These are phyloP conservation scores for Atherix ibis DNA, from an alignment of 2,888 invertebrate species.

Conservation along the genomic window DNA sequence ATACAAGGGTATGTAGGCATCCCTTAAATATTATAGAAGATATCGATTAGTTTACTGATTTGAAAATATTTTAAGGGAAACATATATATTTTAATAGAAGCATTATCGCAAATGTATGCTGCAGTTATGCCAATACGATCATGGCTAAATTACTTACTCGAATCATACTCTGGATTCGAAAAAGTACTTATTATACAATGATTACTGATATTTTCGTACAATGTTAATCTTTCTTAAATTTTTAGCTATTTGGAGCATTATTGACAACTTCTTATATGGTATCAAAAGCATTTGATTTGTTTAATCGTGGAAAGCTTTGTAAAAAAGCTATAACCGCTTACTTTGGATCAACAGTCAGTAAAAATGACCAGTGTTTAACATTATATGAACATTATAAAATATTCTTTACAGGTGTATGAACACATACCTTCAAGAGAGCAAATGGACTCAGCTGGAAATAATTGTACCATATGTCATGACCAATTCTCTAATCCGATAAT, in stretches of 20 bases:
- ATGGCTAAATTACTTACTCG: conserved; percentile 71
- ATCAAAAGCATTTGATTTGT: conserved; percentile 61
- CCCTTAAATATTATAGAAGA: not conserved
- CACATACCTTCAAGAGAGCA: conserved; percentile 71
- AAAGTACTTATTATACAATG: conserved; percentile 31
- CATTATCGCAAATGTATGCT: conserved; percentile 70
- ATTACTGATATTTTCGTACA: not conserved
- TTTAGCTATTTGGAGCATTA: conserved; percentile 51
- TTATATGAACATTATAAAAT: not conserved
- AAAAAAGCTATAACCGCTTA: conserved; percentile 56
- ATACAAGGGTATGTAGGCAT: conserved; percentile 53
- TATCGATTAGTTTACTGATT: conserved; percentile 3
- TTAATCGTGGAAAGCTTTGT: conserved; percentile 49
- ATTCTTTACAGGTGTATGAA: not conserved
- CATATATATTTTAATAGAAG: conserved; percentile 70
- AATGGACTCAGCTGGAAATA: conserved; percentile 57
- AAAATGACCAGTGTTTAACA: not conserved
- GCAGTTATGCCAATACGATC: conserved; percentile 66
- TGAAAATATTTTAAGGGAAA: too few relatives aligned
- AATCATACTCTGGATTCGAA: conserved; percentile 65
- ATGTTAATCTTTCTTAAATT: not conserved
- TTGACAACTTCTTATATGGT: conserved; percentile 64
- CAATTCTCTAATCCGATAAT: conserved; percentile 68
- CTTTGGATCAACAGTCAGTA: conserved; percentile 63
- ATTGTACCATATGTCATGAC: conserved; percentile 87